Conservation (phyloP, 2,888 invertebrate genomes). For the Morpho helenor region DNA sequence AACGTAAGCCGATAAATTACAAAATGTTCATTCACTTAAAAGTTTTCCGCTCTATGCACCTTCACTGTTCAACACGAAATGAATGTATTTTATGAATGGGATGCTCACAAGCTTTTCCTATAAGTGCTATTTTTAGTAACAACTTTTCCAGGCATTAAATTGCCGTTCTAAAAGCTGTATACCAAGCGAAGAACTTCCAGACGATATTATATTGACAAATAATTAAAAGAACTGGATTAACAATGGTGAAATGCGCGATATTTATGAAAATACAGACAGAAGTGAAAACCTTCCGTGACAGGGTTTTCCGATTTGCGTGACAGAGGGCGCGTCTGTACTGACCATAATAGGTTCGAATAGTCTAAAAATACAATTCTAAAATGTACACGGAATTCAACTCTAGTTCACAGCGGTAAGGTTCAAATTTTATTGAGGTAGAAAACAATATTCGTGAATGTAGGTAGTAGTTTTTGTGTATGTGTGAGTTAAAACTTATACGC, state of each 20-base stretch:
- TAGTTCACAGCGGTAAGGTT: slow-evolving; percentile 25
- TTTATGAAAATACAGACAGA: slow-evolving; percentile 58
- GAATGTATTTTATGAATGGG: slow-evolving; percentile 71
- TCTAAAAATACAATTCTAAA: slow-evolving; percentile 66
- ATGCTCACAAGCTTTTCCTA: slow-evolving; percentile 50
- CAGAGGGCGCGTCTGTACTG: slow-evolving; percentile 70
- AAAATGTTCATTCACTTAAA: slow-evolving; percentile 39
- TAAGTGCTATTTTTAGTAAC: slow-evolving; percentile 61
- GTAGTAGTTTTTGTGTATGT: slow-evolving; percentile 35
- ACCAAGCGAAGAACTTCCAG: background rate
- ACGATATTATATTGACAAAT: slow-evolving; percentile 14
- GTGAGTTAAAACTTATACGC: slow-evolving; percentile 56
- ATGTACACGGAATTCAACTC: slow-evolving; percentile 24
- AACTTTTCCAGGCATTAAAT: slow-evolving; percentile 29
- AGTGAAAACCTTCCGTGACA: slow-evolving; percentile 64
- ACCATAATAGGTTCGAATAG: slow-evolving; percentile 61
- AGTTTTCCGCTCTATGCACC: slow-evolving; percentile 43
- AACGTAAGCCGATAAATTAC: slow-evolving; percentile 11
- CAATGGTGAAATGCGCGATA: slow-evolving; percentile 49
- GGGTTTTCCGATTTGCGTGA: slow-evolving; percentile 69
- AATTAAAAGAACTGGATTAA: slow-evolving; percentile 27
- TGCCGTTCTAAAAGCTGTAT: slow-evolving; percentile 21
- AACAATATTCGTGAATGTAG: slow-evolving; percentile 36
- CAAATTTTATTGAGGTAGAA: slow-evolving; percentile 28
- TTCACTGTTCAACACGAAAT: slow-evolving; percentile 61